Conservation (phyloP, 2,888 invertebrate species). For the Sclerodermus sp. region DNA sequence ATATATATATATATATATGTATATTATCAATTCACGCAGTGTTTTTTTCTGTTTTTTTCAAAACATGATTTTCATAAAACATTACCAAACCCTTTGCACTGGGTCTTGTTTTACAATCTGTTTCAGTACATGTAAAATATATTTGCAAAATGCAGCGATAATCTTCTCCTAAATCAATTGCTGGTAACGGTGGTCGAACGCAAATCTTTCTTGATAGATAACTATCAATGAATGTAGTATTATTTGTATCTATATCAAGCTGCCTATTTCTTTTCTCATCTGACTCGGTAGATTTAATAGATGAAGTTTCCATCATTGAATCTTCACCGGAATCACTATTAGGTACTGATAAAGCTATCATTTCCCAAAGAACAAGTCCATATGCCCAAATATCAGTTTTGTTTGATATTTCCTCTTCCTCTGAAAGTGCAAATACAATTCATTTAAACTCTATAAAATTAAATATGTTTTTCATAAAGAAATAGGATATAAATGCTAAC, state of each 20-base stretch:
- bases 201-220: constrained; percentile 19
- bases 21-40: too few relatives aligned
- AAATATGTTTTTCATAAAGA: background rate
- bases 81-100: constrained; percentile 62
- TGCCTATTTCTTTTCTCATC: constrained; percentile 15
- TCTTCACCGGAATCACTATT: constrained; percentile 58
- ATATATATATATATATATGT: too few relatives aligned
- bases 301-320: constrained; percentile 28
- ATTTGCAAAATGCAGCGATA: constrained; percentile 70
- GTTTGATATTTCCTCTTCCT: constrained; percentile 63
- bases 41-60: constrained; percentile 8
- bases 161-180: constrained; percentile 62
- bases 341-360: constrained; percentile 73
- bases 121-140: constrained; percentile 73
- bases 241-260: constrained; percentile 25
- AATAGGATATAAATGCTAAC: constrained; percentile 38
- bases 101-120: constrained; percentile 64
- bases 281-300: constrained; percentile 34
- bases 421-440: constrained; percentile 31
- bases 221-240: constrained; percentile 33
- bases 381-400: constrained; percentile 82
- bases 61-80: constrained; percentile 54
- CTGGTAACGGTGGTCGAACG: constrained; percentile 71
- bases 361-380: constrained; percentile 80
- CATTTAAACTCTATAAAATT: background rate